Evolutionary conservation across 2,113 vertebrate species (phyloP), one percentile per base, ranked within the genome.

Genomic region (Physeter macrocephalus): DNA sequence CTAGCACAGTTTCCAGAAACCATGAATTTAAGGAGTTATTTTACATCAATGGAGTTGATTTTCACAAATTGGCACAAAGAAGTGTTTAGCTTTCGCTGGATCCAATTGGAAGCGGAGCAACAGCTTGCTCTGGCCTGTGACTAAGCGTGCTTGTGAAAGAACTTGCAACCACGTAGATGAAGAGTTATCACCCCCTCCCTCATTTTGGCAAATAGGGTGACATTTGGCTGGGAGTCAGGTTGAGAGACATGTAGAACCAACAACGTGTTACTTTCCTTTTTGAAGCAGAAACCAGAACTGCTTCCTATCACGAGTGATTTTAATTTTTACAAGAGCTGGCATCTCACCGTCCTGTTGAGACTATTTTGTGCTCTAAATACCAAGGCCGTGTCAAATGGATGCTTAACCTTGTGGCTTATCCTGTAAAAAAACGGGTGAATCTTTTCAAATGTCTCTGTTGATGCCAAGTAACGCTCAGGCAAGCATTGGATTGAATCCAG

Each of bases 141-240:
- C 41, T n/a, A 10, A 43, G 64, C 21, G 36, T 3, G 8, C 29
- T 1, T 57, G 64, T 72, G 3, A 74, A 59, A 72, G 81, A 95
- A 27, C 34, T 36, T 29, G 29, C 4, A 23, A 0, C 59, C 36
- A 43, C n/a, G 0, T 3, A 0, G 2, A 27, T 41, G 90, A 67
- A 66, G 43, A 66, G 57, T 64, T 15, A 1, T 17, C 21, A 1
- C 11, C 0, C 13, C 3, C 1, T 5, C 43, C 59, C 12, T 13
- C 20, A 0, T 62, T 59, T 61, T 61, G 67, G n/a, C 34, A 15
- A 49, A 39, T 49, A 39, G 34, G 29, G 49, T 46, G 77, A 43
- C 39, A 15, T 54, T 41, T 66, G 18, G 54, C 5, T 86, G 80
- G 41, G n/a, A 20, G 46, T 41, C 34, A 25, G 67, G 39, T 69